A percentile compares a stretch with the other conserved stretches of the same genome.
Conservation (phyloP, 2,113 vertebrate genomes). For the Heterotilapia buettikoferi region DNA sequence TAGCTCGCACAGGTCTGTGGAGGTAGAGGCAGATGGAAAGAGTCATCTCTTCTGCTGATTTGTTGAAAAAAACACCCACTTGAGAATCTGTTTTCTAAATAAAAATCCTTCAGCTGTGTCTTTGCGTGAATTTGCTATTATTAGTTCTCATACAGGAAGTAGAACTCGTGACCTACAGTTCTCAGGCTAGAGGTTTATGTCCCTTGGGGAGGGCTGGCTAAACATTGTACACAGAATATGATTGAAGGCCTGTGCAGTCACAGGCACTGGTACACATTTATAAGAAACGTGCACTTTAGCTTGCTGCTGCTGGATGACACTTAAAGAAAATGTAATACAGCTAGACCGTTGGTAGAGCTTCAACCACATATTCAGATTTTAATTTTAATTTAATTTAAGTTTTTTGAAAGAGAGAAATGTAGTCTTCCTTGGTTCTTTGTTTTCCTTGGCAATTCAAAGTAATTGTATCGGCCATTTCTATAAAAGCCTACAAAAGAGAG, state of each 20-base stretch:
- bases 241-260: not conserved
- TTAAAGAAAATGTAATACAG: not conserved
- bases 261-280: not conserved
- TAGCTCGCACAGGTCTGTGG: not conserved
- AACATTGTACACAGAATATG: not conserved
- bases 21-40: not conserved
- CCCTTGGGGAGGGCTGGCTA: not conserved
- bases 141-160: slow-evolving; percentile 62
- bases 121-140: slow-evolving; percentile 39
- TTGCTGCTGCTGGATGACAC: not conserved
- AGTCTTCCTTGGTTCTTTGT: not conserved
- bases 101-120: slow-evolving; percentile 29
- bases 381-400: not conserved
- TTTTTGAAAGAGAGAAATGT: not conserved
- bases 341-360: not conserved
- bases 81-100: slow-evolving; percentile 6
- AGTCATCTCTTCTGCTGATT: not conserved
- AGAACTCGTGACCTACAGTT: slow-evolving; percentile 43
- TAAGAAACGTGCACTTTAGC: not conserved
- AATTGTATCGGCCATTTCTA: not conserved
- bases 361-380: not conserved
- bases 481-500: not conserved
- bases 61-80: not conserved
- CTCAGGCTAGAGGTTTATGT: slow-evolving; percentile 37
- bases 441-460: not conserved